A percentile compares a stretch with the other conserved stretches of the same genome.
Evolutionary conservation across 2,888 invertebrate species (phyloP).

Genomic region (Phengaris alcon): DNA sequence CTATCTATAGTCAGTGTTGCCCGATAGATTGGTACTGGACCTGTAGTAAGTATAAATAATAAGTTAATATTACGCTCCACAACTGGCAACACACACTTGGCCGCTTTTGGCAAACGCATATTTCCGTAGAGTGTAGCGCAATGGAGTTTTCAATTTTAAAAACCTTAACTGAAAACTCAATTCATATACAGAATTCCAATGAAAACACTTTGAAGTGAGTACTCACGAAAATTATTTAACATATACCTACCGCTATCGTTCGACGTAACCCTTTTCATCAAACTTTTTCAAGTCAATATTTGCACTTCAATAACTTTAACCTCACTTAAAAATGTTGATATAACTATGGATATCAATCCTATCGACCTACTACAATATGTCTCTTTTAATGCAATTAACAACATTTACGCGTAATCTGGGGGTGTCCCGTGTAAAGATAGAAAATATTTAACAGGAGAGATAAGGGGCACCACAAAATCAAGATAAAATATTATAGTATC

Average conservation of each 20-base stretch:
- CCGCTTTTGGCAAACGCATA: neutral
- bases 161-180: neutral
- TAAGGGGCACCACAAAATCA: no score
- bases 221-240: neutral
- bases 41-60: no score
- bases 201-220: neutral
- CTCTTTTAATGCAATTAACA: no score
- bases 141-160: neutral
- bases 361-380: no score
- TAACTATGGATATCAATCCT: no score
- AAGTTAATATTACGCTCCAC: neutral
- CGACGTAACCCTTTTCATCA: neutral
- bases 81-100: neutral
- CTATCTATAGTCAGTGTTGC: no score
- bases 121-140: neutral
- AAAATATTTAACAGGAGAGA: no score
- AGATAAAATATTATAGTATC: no score
- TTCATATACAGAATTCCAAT: neutral
- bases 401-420: no score
- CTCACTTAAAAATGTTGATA: neutral
- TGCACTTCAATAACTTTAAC: neutral
- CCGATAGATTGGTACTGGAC: no score
- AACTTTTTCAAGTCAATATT: neutral
- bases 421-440: no score
- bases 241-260: neutral